phyloP scores from a whole-genome alignment of 2,888 invertebrate species.

The Scaptomyza polygonia region DNA sequence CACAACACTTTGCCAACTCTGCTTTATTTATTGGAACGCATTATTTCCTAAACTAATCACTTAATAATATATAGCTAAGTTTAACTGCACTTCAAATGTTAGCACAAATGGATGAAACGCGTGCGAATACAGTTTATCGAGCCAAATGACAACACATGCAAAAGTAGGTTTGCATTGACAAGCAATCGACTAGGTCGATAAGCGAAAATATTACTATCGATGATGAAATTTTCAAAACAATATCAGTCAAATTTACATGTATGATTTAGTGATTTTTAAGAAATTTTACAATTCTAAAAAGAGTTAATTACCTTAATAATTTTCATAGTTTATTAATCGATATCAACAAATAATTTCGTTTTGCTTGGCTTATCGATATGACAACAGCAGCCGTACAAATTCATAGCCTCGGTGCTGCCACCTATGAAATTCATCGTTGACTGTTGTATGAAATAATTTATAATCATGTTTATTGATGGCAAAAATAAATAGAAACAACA shows the following conservation, averaged over 20 bases:
- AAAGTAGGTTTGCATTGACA: constrained; percentile 20
- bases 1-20: not conserved
- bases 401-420: constrained; percentile 5
- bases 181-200: constrained; percentile 17
- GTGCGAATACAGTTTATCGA: constrained; percentile 32
- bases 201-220: not conserved
- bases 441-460: not conserved
- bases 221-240: not conserved
- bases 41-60: not conserved
- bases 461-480: not conserved
- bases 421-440: not conserved
- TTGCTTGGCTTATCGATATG: not conserved
- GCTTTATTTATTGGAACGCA: constrained; percentile 5
- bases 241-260: not conserved
- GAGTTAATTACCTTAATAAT: not conserved
- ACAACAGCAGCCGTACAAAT: constrained; percentile 1
- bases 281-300: not conserved
- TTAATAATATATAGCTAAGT: constrained; percentile 8
- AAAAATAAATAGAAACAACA: not conserved
- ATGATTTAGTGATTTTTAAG: not conserved
- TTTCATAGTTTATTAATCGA: not conserved
- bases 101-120: constrained; percentile 51
- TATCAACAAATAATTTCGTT: not conserved
- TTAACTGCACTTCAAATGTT: constrained; percentile 32
- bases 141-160: constrained; percentile 58